Evolutionary conservation across 2,888 invertebrate species (phyloP), one percentile per base, ranked within the genome.

Genomic region (Morpho helenor): DNA sequence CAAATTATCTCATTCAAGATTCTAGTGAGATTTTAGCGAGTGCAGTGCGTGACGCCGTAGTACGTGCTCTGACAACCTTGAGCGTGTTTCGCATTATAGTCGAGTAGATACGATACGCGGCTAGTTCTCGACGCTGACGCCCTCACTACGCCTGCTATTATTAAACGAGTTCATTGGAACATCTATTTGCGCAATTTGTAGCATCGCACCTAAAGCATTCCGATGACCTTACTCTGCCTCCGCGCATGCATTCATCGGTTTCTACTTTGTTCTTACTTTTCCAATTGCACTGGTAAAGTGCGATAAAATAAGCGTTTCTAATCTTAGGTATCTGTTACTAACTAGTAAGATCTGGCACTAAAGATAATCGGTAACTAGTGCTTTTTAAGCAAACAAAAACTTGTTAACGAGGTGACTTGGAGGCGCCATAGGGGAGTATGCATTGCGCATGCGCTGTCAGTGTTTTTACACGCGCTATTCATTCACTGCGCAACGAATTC

Each of bases 121-220:
- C 73, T 69, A 61, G 61, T 42, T 61, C 77, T 77, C 56, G 54
- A 47, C 75, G 74, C 79, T 78, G 81, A 82, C 84, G 84, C 83
- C 85, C 78, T 82, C 87, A 78, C 85, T 84, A 85, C 84, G 83
- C 80, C 79, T 69, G 84, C 88, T 89, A 88, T 87, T 87, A 87
- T 85, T 89, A 87, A 87, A 87, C 82, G 87, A 90, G 88, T 89
- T 89, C 89, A 89, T 87, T 89, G 89, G 89, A 89, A 87, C 87
- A 85, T 89, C 89, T 88, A 88, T 89, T 90, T 87, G 86, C 86
- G 89, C 87, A 88, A 90, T 89, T 85, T 81, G 80, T 82, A 85
- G 76, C 82, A 82, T 82, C 80, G 79, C 80, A 75, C 78, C 82
- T 77, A 80, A 79, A 81, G 76, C 80, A 84, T 85, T 82, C 79